Base-by-base conservation (phyloP, 2,113 vertebrate genomes). In the Jaculus jaculus region DNA sequence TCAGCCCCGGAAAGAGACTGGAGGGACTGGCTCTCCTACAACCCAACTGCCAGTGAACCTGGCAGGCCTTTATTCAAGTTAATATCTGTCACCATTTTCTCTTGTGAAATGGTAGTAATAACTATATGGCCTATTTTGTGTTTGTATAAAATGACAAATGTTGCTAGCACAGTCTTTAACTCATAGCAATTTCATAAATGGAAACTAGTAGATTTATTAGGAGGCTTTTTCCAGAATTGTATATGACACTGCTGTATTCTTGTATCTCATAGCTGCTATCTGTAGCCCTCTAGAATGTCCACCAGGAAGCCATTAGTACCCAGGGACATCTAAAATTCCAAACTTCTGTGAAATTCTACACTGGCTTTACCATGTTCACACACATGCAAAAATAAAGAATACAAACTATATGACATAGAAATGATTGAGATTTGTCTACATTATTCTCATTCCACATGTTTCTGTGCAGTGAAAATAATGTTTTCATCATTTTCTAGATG, bases 341-440 rank as follows among this genome's bases (percentile, higher is more conserved):
- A 51, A 82, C 18, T n/a, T 77, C 7, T 66, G 7, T 63, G n/a
- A 65, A 93, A 86, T 87, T 83, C 37, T 78, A 0, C 32, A 10
- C 9, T 18, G 73, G 3, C 13, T 86, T 89, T 61, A 61, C 37
- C 30, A 17, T 54, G 20, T 63, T n/a, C 69, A 91, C 32, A 75
- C 18, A 72, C 23, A 74, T 15, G 15, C 42, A 78, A 94, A 90
- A 96, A 95, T 93, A 96, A 95, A 95, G 95, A 84, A 16, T 93
- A 54, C n/a, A 89, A 83, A 92, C 81, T 86, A 92, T 32, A 69
- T 94, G 77, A 81, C 69, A 74, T 68, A 94, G 95, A 94, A 98
- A 96, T 95, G 96, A 93, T 96, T 97, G 68, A 96, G 92, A 93
- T 84, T 83, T 47, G 69, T 65, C 51, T 61, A 88, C 90, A 83